Evolutionary conservation across 1,140 invertebrate genomes (phyloP), one percentile per base, ranked within the genome.

Genomic region (Venturia canescens): DNA sequence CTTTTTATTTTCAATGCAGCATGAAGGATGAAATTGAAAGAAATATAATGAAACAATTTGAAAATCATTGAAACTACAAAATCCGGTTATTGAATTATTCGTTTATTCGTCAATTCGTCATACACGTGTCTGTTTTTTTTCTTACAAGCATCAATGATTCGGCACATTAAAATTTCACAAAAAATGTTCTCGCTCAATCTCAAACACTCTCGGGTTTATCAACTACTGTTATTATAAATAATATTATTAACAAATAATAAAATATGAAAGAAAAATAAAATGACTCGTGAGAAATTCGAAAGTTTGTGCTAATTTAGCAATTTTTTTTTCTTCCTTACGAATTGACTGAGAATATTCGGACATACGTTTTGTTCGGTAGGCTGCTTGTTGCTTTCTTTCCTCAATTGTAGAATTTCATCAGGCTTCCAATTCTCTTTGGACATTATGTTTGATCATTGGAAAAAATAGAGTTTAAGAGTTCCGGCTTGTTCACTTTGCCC

Each of bases 401-500:
- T 9, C 11, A 9, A 44, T 44, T 44, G 7, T 44, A 13, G 13
- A 44, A 44, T 11, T 44, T 44, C 38, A 11, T 44, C 3, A 44
- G 7, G 7, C 38, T 5, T 44, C 11, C 13, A n/a, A n/a, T 44
- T 44, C 13, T 44, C 38, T 44, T 44, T 44, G 38, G 7, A 44
- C 7, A 29, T 81, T 78, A 81, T 44, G 79, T 75, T 50, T 83
- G 67, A 79, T 86, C 79, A 7, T 88, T 82, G 29, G 86, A 83
- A 81, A 90, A 92, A n/a, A 91, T 82, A 83, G 88, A 83, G 82
- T 90, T 91, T 15, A 93, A 83, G 16, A 96, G 88, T 80, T 95
- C 92, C 82, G 94, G 96, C 88, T 97, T 97, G 87, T 96, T 96
- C 0, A 96, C 93, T 93, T 96, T 97, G n/a, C 96, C 96, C 93